Evolutionary conservation across 2,888 invertebrate species (phyloP), one percentile per base, ranked within the genome.

Genomic region (Coleophora deauratella): DNA sequence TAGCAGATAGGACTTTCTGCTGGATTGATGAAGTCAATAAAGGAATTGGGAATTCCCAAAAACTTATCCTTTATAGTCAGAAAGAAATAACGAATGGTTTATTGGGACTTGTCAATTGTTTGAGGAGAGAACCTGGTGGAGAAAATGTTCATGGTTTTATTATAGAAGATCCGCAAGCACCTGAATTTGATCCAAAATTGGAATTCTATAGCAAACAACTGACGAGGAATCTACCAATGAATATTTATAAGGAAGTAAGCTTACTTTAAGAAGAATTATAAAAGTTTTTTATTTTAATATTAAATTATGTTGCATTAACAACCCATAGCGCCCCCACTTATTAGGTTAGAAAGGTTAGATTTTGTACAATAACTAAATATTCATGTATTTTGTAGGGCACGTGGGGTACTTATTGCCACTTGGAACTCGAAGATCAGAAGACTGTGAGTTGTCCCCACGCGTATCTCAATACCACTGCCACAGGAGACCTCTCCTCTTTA

Each of bases 401-500:
- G 57, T 93, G 86, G 93, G 93, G 96, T n/a, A 92, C 93, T 1
- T 96, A 94, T 66, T 88, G 96, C 11, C 96, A 97, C 72, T 69
- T 95, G 6, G 82, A 89, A 0, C 65, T 96, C 1, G 85, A 87
- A 8, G 79, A 88, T 33, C 48, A 82, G 11, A 65, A 73, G 4
- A 70, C 72, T 0, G 73, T 86, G 0, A 63, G 74, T 2, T 80
- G 71, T 8, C 87, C 89, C 46, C 94, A 97, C 66, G 93, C 91
- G 0, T 95, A 89, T 66, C 91, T 91, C 1, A 94, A 95, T 72
- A 90, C 92, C 0, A 60, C 89, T 9, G 90, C 92, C 0, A 88
- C 92, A 40, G 98, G 98, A 37, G 98, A 99, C 66, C 81, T 98
- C 38, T 92, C 94, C 0, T 92, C 95, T 1, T 66, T 98, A 33